These are phyloP conservation scores for Sesia apiformis DNA, from an alignment of 2,888 invertebrate species.

Conservation along the genomic window DNA sequence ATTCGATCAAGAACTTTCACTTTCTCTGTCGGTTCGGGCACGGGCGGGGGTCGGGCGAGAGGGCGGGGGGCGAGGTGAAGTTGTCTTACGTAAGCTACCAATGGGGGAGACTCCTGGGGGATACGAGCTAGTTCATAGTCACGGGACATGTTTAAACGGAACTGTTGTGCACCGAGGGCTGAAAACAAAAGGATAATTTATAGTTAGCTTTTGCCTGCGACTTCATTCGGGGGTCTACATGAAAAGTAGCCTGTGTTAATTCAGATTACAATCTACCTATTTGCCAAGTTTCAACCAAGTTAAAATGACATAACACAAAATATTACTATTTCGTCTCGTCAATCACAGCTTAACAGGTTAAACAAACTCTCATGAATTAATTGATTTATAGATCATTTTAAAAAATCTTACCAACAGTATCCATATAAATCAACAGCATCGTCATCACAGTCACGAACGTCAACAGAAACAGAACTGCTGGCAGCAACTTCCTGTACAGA, in stretches of 20 bases:
- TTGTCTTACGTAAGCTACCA: constrained; percentile 83
- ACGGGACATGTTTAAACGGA: constrained; percentile 85
- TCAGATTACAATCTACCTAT: too few relatives aligned
- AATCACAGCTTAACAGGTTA: too few relatives aligned
- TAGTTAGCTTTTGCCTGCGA: background rate
- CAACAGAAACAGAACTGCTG: constrained; percentile 82
- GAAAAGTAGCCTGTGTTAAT: background rate
- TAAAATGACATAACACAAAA: background rate
- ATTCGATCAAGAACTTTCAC: constrained; percentile 38
- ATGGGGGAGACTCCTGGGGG: constrained; percentile 82
- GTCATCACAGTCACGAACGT: constrained; percentile 89
- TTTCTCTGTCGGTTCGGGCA: constrained; percentile 52
- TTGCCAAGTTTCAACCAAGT: background rate
- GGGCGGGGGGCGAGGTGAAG: constrained; percentile 75
- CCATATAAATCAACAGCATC: constrained; percentile 85
- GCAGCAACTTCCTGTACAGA: constrained; percentile 71
- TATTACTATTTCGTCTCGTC: too few relatives aligned
- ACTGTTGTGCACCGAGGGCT: constrained; percentile 84
- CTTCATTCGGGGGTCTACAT: background rate
- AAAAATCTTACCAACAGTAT: constrained; percentile 79
- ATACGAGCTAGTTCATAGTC: constrained; percentile 84
- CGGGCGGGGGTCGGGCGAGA: constrained; percentile 27
- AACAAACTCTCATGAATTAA: too few relatives aligned
- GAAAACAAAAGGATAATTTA: constrained; percentile 8
- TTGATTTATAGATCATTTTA: too few relatives aligned